A percentile compares a stretch with the other conserved stretches of the same genome.
phyloP scores from a whole-genome alignment of 2,113 vertebrate species.

The Sorex araneus region DNA sequence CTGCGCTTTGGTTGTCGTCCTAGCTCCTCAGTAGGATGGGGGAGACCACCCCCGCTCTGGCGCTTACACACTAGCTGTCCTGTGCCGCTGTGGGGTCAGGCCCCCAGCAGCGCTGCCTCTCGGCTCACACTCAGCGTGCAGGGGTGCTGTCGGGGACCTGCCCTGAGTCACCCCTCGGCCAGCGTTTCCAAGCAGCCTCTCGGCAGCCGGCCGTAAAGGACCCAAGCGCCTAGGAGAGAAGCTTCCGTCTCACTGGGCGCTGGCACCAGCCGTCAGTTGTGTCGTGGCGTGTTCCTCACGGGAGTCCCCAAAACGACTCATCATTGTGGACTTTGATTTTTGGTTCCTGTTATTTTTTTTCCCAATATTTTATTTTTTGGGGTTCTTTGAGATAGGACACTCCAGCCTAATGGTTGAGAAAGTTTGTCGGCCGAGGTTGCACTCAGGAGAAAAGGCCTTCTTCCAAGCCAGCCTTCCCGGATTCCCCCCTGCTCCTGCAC shows the following conservation, averaged over 20 bases:
- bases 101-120: no score
- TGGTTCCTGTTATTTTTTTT: no score
- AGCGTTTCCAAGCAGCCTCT: not conserved
- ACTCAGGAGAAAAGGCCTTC: slow-evolving; percentile 36
- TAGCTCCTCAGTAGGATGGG: no score
- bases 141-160: no score
- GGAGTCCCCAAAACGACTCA: slow-evolving; percentile 29
- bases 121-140: no score
- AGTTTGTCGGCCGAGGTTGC: slow-evolving; percentile 12
- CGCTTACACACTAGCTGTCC: no score
- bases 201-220: not conserved
- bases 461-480: not conserved
- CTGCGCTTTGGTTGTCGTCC: no score
- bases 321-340: not conserved
- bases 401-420: slow-evolving; percentile 22
- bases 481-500: not conserved
- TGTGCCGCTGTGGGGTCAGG: no score
- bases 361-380: no score
- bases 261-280: not conserved
- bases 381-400: not conserved
- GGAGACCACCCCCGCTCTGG: no score
- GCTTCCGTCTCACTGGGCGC: not conserved
- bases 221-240: not conserved
- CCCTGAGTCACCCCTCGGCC: not conserved
- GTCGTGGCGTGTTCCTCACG: not conserved